Percentiles rank a stretch among this genome's conserved stretches.
These are phyloP conservation scores for Diogma glabrata DNA, from an alignment of 2,888 invertebrate species.

Conservation along the genomic window DNA sequence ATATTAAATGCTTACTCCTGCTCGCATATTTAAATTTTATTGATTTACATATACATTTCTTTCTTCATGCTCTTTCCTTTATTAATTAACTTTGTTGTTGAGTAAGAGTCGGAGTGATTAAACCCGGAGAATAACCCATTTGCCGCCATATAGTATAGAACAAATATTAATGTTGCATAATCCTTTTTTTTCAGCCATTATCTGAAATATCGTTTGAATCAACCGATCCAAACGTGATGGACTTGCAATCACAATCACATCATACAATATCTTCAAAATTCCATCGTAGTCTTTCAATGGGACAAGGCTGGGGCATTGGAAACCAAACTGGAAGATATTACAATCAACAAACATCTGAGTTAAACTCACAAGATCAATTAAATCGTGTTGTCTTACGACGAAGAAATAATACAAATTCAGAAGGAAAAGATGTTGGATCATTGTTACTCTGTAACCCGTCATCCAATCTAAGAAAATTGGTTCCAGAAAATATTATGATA, in stretches of 20 bases:
- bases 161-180: too few relatives aligned
- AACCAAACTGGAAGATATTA: conserved; percentile 3
- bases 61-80: too few relatives aligned
- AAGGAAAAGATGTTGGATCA: conserved; percentile 36
- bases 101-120: too few relatives aligned
- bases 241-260: conserved; percentile 26
- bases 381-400: conserved; percentile 41
- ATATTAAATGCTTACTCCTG: too few relatives aligned
- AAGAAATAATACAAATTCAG: conserved; percentile 59
- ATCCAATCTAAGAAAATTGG: conserved; percentile 68
- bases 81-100: too few relatives aligned
- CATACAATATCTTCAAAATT: conserved; percentile 39
- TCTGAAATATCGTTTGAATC: conserved; percentile 37
- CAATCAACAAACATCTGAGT: neutral
- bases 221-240: conserved; percentile 33
- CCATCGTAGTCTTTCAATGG: conserved; percentile 82
- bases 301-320: conserved; percentile 40
- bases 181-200: conserved; percentile 29
- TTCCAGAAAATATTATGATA: conserved; percentile 47
- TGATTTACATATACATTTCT: too few relatives aligned
- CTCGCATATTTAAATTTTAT: too few relatives aligned
- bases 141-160: too few relatives aligned
- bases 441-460: conserved; percentile 76
- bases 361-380: conserved; percentile 1
- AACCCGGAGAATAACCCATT: too few relatives aligned